phyloP scores from a whole-genome alignment of 2,797 vertebrate species.

The Neosilurus mollespiculum region DNA sequence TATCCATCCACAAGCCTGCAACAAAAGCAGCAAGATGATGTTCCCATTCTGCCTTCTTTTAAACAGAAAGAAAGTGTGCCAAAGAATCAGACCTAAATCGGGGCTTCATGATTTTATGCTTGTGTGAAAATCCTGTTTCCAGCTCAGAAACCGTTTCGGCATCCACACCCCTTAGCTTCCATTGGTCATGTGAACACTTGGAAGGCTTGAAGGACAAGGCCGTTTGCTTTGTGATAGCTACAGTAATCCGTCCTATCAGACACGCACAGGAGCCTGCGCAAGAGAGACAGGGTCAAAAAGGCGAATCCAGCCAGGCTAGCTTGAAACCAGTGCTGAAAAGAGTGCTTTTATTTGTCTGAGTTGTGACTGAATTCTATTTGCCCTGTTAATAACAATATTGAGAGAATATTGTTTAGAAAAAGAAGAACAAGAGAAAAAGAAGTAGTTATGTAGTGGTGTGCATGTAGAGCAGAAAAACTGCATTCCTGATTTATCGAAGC shows the following conservation, averaged over 20 bases:
- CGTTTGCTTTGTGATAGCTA: constrained; percentile 53
- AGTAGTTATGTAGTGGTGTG: not conserved
- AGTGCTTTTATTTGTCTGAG: constrained; percentile 44
- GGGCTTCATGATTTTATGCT: constrained; percentile 49
- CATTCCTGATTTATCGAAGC: not conserved
- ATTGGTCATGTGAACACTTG: constrained; percentile 44
- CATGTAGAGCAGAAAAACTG: not conserved
- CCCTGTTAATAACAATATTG: constrained; percentile 54
- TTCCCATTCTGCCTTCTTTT: constrained; percentile 16
- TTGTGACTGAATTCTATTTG: constrained; percentile 60
- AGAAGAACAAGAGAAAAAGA: constrained; percentile 8
- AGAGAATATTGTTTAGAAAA: constrained; percentile 29
- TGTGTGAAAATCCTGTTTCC: constrained; percentile 44
- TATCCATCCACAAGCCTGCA: constrained; percentile 29
- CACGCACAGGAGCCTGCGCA: constrained; percentile 34
- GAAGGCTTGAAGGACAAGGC: constrained; percentile 56
- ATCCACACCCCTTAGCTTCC: constrained; percentile 19
- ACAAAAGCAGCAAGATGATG: constrained; percentile 29
- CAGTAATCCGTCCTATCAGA: constrained; percentile 58
- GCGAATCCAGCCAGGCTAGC: constrained; percentile 51
- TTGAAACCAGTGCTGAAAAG: constrained; percentile 42
- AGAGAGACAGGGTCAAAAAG: constrained; percentile 60
- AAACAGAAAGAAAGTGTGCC: constrained; percentile 21
- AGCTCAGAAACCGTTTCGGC: constrained; percentile 36
- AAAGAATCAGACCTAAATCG: constrained; percentile 33